Evolutionary conservation across 2,113 vertebrate genomes (phyloP).

Genomic region (Melanerpes aurifrons): DNA sequence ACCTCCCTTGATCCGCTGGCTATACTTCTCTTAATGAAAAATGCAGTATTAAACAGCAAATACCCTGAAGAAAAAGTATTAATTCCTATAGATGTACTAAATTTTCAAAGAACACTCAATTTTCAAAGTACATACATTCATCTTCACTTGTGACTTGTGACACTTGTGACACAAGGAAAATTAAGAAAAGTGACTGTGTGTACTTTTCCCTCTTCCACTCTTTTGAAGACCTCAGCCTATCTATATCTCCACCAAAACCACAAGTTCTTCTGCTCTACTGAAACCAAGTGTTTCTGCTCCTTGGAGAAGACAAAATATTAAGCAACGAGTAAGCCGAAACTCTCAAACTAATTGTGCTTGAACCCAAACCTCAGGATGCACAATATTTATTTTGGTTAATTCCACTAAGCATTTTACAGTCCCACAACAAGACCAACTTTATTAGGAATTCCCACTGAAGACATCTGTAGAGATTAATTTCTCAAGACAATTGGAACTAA

Average conservation of each 20-base stretch:
- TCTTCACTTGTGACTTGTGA: background rate
- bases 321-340: background rate
- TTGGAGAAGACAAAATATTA: background rate
- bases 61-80: background rate
- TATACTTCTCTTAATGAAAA: background rate
- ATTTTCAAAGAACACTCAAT: background rate
- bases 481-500: background rate
- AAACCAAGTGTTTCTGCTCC: background rate
- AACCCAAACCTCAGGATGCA: background rate
- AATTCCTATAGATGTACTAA: background rate
- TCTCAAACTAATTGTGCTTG: background rate
- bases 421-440: background rate
- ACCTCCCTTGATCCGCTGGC: too few relatives aligned
- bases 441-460: background rate
- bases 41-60: background rate
- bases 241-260: background rate
- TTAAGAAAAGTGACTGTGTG: background rate
- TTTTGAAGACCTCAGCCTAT: background rate
- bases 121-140: background rate
- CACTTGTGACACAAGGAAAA: background rate
- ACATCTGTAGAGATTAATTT: background rate
- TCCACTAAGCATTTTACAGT: background rate
- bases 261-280: background rate
- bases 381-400: background rate
- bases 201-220: background rate